A percentile compares a stretch with the other conserved stretches of the same genome.
Conservation (phyloP, 1,140 invertebrate genomes). For the Camponotus vicinus region DNA sequence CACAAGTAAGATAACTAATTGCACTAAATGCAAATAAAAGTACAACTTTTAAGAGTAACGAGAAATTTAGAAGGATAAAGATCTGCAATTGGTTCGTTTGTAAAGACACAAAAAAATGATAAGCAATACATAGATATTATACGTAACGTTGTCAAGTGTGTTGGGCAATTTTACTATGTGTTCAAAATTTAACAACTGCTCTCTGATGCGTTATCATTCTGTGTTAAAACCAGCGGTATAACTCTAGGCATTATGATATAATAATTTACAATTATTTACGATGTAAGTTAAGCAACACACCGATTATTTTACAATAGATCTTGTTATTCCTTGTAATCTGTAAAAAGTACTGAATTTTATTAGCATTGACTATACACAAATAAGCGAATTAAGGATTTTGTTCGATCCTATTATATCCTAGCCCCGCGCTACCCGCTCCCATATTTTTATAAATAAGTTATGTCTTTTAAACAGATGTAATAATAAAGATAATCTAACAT, state of each 20-base stretch:
- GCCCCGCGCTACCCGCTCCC: constrained; percentile 67
- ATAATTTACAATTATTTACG: constrained; percentile 58
- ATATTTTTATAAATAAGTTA: constrained; percentile 84
- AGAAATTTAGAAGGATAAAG: constrained; percentile 13
- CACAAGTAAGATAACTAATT: constrained; percentile 9
- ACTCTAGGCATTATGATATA: constrained; percentile 41
- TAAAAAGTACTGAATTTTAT: constrained; percentile 87
- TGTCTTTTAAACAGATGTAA: constrained; percentile 85
- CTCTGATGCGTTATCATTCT: constrained; percentile 79
- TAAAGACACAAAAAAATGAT: neutral
- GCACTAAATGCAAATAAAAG: constrained; percentile 48
- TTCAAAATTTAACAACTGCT: constrained; percentile 73
- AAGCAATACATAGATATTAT: constrained; percentile 55
- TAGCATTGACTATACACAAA: constrained; percentile 81
- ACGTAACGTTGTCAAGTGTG: constrained; percentile 26
- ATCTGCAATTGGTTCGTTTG: constrained; percentile 33
- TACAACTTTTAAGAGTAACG: constrained; percentile 43
- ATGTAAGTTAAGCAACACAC: constrained; percentile 65
- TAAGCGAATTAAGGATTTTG: constrained; percentile 83
- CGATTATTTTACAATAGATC: constrained; percentile 81
- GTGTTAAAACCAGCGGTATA: constrained; percentile 75
- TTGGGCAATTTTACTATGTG: constrained; percentile 61
- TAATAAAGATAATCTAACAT: constrained; percentile 86
- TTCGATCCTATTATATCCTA: constrained; percentile 81
- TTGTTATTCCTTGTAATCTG: constrained; percentile 86